A percentile compares a stretch with the other conserved stretches of the same genome.
Evolutionary conservation across 2,888 invertebrate species (phyloP).

Genomic region (Archips crataeganus): DNA sequence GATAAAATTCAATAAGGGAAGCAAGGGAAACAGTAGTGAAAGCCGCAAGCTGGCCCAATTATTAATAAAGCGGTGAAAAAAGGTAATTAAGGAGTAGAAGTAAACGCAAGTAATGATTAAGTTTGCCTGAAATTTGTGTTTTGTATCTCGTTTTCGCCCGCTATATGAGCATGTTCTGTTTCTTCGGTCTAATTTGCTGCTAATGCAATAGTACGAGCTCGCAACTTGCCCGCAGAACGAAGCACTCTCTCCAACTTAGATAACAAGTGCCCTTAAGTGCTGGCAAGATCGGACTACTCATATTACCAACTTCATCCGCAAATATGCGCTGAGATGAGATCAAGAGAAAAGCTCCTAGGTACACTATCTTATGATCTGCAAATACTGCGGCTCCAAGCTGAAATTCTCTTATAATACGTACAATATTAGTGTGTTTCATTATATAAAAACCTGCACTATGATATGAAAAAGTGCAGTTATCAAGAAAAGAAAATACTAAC

Average conservation of each 20-base stretch:
- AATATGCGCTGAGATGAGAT: slow-evolving; percentile 40
- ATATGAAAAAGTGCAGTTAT: not conserved
- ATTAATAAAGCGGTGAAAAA: slow-evolving; percentile 15
- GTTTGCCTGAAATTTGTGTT: not conserved
- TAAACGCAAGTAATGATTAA: slow-evolving; percentile 19
- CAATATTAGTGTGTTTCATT: slow-evolving; percentile 14
- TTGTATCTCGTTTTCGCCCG: slow-evolving; percentile 9
- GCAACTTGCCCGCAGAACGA: slow-evolving; percentile 29
- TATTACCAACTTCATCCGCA: slow-evolving; percentile 39
- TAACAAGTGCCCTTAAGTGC: slow-evolving; percentile 40
- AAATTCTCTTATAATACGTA: slow-evolving; percentile 10
- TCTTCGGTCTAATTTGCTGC: slow-evolving; percentile 28
- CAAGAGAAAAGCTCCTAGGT: slow-evolving; percentile 36
- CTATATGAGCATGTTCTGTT: slow-evolving; percentile 6
- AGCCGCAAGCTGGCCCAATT: slow-evolving; percentile 8
- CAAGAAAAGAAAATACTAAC: too few species aligned
- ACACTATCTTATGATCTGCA: slow-evolving; percentile 18
- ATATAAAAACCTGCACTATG: slow-evolving; percentile 4
- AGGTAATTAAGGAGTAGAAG: slow-evolving; percentile 21
- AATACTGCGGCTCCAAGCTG: slow-evolving; percentile 17
- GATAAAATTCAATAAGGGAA: slow-evolving; percentile 6
- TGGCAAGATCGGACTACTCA: slow-evolving; percentile 37
- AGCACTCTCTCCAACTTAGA: slow-evolving; percentile 33
- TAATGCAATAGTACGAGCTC: slow-evolving; percentile 24
- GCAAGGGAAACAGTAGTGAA: not conserved